Evolutionary conservation across 2,888 invertebrate genomes (phyloP).

Genomic region (Drosophila birchii): DNA sequence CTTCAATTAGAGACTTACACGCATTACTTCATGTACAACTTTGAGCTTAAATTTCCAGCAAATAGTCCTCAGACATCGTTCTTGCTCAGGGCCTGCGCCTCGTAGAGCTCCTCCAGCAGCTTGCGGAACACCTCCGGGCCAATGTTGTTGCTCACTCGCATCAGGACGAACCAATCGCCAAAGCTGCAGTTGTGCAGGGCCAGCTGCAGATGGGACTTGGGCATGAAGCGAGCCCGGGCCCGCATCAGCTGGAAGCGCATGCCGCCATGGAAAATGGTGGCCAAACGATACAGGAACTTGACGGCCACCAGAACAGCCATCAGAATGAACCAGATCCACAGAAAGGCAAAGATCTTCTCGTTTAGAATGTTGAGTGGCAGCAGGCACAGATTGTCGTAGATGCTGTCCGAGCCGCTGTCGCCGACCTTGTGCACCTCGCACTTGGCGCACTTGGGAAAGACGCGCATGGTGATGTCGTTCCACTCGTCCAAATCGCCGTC

Average conservation of each 20-base stretch:
- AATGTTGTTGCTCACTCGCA: slow-evolving; percentile 91
- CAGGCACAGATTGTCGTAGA: slow-evolving; percentile 91
- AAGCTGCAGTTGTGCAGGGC: slow-evolving; percentile 84
- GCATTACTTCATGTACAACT: slow-evolving; percentile 14
- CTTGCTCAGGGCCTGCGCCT: slow-evolving; percentile 33
- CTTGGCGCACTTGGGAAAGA: slow-evolving; percentile 90
- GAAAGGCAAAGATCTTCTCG: slow-evolving; percentile 90
- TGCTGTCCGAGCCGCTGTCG: slow-evolving; percentile 91
- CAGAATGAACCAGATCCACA: slow-evolving; percentile 91
- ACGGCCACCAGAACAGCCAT: slow-evolving; percentile 87
- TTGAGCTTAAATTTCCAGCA: neutral
- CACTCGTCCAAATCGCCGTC: slow-evolving; percentile 79
- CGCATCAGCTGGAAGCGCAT: slow-evolving; percentile 77
- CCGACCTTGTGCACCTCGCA: slow-evolving; percentile 95
- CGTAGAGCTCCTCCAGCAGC: slow-evolving; percentile 86
- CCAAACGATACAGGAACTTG: slow-evolving; percentile 88
- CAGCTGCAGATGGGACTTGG: slow-evolving; percentile 58
- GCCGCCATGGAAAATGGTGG: slow-evolving; percentile 86
- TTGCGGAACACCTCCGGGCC: slow-evolving; percentile 89
- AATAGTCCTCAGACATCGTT: slow-evolving; percentile 41
- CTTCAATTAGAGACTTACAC: neutral
- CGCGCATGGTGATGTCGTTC: slow-evolving; percentile 81
- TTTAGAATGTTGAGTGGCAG: slow-evolving; percentile 91
- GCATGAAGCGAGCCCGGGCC: slow-evolving; percentile 70
- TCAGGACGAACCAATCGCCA: slow-evolving; percentile 92